Percentiles rank a stretch among this genome's conserved stretches.
Evolutionary conservation across 2,113 vertebrate species (phyloP).

Genomic region (Halcyon malimbica): DNA sequence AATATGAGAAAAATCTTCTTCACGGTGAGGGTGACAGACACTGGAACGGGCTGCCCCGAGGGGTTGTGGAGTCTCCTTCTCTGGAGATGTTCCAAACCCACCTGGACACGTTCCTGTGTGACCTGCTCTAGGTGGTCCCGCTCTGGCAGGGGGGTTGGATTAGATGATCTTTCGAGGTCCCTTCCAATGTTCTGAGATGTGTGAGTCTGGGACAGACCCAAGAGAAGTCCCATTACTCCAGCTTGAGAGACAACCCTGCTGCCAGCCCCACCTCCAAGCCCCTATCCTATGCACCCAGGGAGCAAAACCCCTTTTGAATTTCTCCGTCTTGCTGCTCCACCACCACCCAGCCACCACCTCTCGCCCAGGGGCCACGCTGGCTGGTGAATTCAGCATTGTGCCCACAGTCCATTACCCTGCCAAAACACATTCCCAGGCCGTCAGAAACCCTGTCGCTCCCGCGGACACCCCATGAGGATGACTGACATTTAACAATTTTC

Average conservation of each 20-base stretch:
- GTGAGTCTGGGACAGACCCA: not conserved
- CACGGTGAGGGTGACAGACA: too few species aligned
- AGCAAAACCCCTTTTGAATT: not conserved
- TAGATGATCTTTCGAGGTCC: too few species aligned
- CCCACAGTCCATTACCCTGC: not conserved
- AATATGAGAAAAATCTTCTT: too few species aligned
- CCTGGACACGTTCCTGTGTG: too few species aligned
- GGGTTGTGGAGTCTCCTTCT: too few species aligned
- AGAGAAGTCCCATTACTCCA: not conserved
- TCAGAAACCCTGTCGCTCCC: accelerated
- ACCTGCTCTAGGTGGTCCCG: too few species aligned
- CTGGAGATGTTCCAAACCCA: too few species aligned
- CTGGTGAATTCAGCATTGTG: not conserved
- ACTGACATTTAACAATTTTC: not conserved
- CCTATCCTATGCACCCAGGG: accelerated
- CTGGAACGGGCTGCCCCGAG: too few species aligned
- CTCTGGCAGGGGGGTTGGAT: too few species aligned
- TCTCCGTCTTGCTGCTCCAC: not conserved
- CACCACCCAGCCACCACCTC: too few species aligned
- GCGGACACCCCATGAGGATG: not conserved
- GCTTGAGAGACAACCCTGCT: accelerated
- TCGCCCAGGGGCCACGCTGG: accelerated
- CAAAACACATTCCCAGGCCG: not conserved
- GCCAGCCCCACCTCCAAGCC: not conserved
- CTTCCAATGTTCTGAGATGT: too few species aligned